These are phyloP conservation scores for Drosophila nasuta DNA, from an alignment of 1,140 invertebrate genomes.

Conservation along the genomic window DNA sequence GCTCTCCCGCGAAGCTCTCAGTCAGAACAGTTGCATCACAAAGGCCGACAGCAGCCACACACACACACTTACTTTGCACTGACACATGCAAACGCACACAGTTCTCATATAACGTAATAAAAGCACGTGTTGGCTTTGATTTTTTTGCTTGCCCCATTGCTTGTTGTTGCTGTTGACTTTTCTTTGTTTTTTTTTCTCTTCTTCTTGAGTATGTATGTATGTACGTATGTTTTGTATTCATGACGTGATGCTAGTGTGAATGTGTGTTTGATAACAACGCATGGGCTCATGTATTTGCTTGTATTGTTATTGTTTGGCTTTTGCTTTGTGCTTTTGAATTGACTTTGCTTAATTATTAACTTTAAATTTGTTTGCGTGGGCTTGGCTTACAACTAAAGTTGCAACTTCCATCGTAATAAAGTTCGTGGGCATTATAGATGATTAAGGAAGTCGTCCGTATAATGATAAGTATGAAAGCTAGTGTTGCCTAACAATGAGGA, in stretches of 20 bases:
- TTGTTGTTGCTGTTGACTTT: constrained; percentile 41
- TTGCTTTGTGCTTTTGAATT: constrained; percentile 40
- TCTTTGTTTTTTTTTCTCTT: constrained; percentile 49
- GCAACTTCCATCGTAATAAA: constrained; percentile 9
- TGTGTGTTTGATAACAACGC: constrained; percentile 48
- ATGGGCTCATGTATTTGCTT: constrained; percentile 20
- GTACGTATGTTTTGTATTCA: constrained; percentile 10
- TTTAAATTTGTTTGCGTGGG: constrained; percentile 39
- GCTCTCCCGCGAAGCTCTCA: constrained; percentile 17
- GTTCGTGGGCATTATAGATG: constrained; percentile 37
- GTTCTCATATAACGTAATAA: constrained; percentile 70
- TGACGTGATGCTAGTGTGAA: constrained; percentile 24
- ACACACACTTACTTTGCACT: constrained; percentile 6
- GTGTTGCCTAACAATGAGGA: constrained; percentile 3
- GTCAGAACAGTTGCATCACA: constrained; percentile 67
- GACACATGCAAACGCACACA: constrained; percentile 29
- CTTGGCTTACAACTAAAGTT: constrained; percentile 32
- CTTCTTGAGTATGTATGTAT: not conserved
- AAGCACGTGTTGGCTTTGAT: constrained; percentile 81
- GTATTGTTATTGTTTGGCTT: constrained; percentile 36
- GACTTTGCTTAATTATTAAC: constrained; percentile 55
- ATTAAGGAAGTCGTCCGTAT: constrained; percentile 33
- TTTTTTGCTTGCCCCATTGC: constrained; percentile 26
- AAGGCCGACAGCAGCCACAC: constrained; percentile 19
- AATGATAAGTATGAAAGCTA: not conserved